Percentiles rank a stretch among this genome's conserved stretches.
Conservation (phyloP, 2,888 invertebrate species). For the Clostera curtula region DNA sequence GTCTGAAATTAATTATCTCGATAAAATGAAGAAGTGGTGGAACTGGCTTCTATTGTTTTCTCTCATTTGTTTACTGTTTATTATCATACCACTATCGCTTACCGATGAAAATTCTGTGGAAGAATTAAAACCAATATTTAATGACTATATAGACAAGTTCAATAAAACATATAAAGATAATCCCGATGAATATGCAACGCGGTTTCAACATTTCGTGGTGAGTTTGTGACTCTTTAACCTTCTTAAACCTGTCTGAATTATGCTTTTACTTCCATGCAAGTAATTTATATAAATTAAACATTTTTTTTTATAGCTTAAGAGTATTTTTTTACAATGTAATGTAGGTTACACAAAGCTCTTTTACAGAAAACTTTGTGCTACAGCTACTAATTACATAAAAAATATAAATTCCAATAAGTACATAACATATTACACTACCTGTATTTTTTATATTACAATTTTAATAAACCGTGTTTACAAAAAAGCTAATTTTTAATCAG, state of each 20-base stretch:
- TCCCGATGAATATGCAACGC: slow-evolving; percentile 59
- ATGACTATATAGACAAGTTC: slow-evolving; percentile 65
- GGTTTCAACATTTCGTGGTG: slow-evolving; percentile 73
- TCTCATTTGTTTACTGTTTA: slow-evolving; percentile 47
- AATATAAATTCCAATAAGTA: too few relatives aligned
- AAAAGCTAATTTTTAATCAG: too few relatives aligned
- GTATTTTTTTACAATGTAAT: too few relatives aligned
- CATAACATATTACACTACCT: too few relatives aligned
- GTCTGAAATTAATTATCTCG: slow-evolving; percentile 10
- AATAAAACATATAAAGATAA: slow-evolving; percentile 71
- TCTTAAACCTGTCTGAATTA: too few relatives aligned
- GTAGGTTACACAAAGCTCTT: too few relatives aligned
- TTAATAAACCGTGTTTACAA: too few relatives aligned
- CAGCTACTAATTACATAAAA: too few relatives aligned
- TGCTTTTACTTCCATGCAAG: slow-evolving; percentile 5
- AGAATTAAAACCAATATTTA: slow-evolving; percentile 51
- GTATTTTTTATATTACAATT: too few relatives aligned
- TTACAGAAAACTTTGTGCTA: too few relatives aligned
- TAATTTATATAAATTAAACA: neutral
- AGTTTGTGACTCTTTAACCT: too few relatives aligned
- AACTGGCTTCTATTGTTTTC: slow-evolving; percentile 49
- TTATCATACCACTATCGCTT: slow-evolving; percentile 50
- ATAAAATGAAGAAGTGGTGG: slow-evolving; percentile 60
- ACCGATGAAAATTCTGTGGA: slow-evolving; percentile 27
- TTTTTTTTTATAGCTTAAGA: neutral